phyloP scores from a whole-genome alignment of 2,113 vertebrate species.

The Charadrius vociferus region DNA sequence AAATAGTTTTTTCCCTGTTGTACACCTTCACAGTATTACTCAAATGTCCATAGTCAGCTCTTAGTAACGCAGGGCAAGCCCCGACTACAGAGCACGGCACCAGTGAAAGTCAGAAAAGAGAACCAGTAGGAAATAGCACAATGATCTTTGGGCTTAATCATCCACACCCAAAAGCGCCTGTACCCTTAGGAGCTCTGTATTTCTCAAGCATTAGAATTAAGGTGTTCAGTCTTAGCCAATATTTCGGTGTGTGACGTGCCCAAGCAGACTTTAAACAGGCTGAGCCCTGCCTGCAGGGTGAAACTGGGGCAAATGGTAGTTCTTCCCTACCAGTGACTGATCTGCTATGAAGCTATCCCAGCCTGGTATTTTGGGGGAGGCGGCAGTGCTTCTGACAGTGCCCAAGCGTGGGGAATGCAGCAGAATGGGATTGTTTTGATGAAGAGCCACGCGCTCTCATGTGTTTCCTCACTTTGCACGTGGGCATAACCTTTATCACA shows the following conservation, averaged over 20 bases:
- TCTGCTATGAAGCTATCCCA: not conserved
- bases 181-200: not conserved
- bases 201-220: not conserved
- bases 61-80: not conserved
- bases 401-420: not conserved
- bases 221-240: not conserved
- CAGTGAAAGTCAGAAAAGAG: not conserved
- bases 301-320: not conserved
- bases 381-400: not conserved
- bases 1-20: not conserved
- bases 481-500: not conserved
- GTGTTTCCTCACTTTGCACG: not conserved
- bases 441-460: not conserved
- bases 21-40: not conserved
- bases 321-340: not conserved
- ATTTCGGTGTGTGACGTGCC: not conserved
- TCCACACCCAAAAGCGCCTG: not conserved
- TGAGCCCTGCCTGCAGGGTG: not conserved
- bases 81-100: not conserved
- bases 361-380: not conserved
- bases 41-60: not conserved
- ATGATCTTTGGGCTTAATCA: not conserved
- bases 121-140: not conserved
- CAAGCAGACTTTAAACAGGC: not conserved
- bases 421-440: not conserved